Conservation (phyloP, 2,113 vertebrate species). For the Seriola rivoliana region DNA sequence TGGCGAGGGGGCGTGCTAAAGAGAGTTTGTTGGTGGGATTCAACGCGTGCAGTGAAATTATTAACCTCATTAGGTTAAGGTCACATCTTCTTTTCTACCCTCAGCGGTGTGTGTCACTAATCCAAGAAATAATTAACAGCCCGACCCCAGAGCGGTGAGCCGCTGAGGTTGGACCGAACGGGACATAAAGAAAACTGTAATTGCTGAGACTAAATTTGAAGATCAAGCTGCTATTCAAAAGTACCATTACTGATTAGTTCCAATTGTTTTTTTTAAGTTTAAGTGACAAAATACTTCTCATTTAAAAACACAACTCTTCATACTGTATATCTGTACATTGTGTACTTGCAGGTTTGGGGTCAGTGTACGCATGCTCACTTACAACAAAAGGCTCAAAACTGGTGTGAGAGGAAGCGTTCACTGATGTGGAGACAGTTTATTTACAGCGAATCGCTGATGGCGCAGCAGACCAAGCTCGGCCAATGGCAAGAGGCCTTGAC, state of each 20-base stretch:
- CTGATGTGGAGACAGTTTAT: constrained; percentile 22
- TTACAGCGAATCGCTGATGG: constrained; percentile 41
- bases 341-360: constrained; percentile 41
- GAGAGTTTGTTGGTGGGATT: constrained; percentile 33
- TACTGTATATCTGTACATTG: constrained; percentile 28
- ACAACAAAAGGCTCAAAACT: constrained; percentile 56
- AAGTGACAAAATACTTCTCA: neutral
- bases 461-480: neutral
- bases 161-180: neutral
- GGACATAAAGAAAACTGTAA: neutral
- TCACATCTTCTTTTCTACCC: constrained; percentile 50
- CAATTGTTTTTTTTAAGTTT: neutral
- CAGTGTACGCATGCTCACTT: constrained; percentile 35
- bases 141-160: neutral
- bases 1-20: neutral
- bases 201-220: neutral
- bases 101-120: neutral
- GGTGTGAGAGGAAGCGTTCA: constrained; percentile 1
- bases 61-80: constrained; percentile 70
- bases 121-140: neutral
- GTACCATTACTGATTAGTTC: too few species aligned
- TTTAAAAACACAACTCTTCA: neutral
- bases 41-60: constrained; percentile 26
- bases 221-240: neutral
- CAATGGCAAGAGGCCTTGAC: constrained; percentile 36